Conservation (phyloP, 2,113 vertebrate species). For the Bos javanicus region DNA sequence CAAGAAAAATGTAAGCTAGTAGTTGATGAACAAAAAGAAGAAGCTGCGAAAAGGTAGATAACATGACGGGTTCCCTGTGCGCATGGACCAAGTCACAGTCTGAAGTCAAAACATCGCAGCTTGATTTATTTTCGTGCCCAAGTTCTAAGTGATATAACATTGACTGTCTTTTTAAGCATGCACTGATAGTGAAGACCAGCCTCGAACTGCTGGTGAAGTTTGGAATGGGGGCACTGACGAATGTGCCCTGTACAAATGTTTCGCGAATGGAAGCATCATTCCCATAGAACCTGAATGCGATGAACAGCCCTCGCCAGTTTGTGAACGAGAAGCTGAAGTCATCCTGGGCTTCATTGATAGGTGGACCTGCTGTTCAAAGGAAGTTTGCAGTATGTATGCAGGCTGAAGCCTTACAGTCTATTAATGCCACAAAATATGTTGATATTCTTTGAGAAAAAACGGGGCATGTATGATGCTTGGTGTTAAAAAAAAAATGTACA, state of each 20-base stretch:
- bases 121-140: not conserved
- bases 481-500: not conserved
- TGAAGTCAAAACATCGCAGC: not conserved
- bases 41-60: not conserved
- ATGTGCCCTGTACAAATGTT: conserved; percentile 91
- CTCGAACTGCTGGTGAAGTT: conserved; percentile 88
- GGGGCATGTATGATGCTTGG: not conserved
- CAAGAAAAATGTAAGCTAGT: not conserved
- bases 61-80: not conserved
- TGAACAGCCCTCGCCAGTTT: conserved; percentile 82
- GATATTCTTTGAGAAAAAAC: not conserved
- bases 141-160: not conserved
- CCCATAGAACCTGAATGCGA: conserved; percentile 90
- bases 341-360: conserved; percentile 86
- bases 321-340: conserved; percentile 92
- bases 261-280: conserved; percentile 93
- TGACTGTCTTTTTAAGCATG: conserved; percentile 83
- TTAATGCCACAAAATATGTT: not conserved
- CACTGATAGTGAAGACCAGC: conserved; percentile 90
- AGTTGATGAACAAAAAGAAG: not conserved
- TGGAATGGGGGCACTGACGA: conserved; percentile 92
- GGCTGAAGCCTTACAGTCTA: not conserved
- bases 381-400: conserved; percentile 90
- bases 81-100: not conserved
- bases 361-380: conserved; percentile 90